A percentile compares a stretch with the other conserved stretches of the same genome.
phyloP scores from a whole-genome alignment of 2,113 vertebrate genomes.

The Neotragus moschatus region DNA sequence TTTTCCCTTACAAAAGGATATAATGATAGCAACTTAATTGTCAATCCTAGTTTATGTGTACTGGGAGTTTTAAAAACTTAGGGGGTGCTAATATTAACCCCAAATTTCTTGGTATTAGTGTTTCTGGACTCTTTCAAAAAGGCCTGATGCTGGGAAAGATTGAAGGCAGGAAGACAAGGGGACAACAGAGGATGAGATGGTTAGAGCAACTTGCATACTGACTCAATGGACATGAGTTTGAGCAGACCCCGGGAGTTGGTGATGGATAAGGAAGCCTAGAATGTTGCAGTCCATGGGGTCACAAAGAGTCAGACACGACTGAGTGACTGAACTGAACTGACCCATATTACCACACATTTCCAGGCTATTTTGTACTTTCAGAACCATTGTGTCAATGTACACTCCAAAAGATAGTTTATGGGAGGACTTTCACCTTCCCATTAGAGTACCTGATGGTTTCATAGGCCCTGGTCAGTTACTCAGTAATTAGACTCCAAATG shows the following conservation, averaged over 20 bases:
- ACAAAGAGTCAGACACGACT: fast-evolving
- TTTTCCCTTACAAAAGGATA: background rate
- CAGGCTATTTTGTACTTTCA: background rate
- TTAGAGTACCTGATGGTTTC: background rate
- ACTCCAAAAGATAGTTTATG: background rate
- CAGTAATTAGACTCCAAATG: background rate
- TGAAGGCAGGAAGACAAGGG: background rate
- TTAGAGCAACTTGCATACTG: background rate
- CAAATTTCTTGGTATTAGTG: background rate
- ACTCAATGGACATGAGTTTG: background rate
- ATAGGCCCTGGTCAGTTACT: background rate
- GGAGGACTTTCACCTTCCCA: background rate
- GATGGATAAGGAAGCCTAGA: background rate
- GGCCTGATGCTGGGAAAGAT: background rate
- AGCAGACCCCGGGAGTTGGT: background rate
- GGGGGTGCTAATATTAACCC: background rate
- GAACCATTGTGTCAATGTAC: background rate
- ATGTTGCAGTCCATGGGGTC: background rate
- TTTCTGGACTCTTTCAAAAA: background rate
- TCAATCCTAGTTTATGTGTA: background rate
- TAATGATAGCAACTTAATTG: background rate
- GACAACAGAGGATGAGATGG: background rate
- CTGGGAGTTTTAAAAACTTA: conserved; percentile 1
- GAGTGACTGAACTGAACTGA: background rate
- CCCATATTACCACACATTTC: background rate